Conservation (phyloP, 2,113 vertebrate genomes). For the Trichomycterus rosablanca region DNA sequence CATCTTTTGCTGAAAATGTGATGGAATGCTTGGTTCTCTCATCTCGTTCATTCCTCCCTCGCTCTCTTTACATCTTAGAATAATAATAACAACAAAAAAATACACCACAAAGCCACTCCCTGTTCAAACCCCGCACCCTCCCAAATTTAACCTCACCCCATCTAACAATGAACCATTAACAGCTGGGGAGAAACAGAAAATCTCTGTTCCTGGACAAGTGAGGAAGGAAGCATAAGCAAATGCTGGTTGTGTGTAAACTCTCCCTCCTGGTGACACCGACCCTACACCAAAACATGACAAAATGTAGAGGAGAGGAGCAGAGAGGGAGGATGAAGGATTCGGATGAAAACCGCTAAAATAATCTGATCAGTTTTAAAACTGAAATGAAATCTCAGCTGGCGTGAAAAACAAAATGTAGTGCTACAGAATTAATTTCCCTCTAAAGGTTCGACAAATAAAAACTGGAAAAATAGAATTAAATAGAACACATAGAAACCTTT, state of each 20-base stretch:
- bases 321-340: conserved; percentile 45
- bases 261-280: background rate
- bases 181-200: conserved; percentile 27
- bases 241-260: too few relatives aligned
- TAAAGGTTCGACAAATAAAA: conserved; percentile 41
- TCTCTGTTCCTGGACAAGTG: conserved; percentile 36
- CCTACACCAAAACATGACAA: too few relatives aligned
- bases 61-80: conserved; percentile 15
- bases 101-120: background rate
- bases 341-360: conserved; percentile 51
- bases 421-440: conserved; percentile 44
- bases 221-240: conserved; percentile 30
- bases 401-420: conserved; percentile 54
- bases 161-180: conserved; percentile 36
- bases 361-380: conserved; percentile 61
- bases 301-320: too few relatives aligned
- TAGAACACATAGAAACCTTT: conserved; percentile 51
- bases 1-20: conserved; percentile 67
- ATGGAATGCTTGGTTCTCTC: conserved; percentile 73
- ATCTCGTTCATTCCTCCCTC: conserved; percentile 32
- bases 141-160: too few relatives aligned
- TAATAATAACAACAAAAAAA: conserved; percentile 13
- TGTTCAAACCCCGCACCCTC: conserved; percentile 4
- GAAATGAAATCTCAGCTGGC: conserved; percentile 63
- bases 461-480: conserved; percentile 55